Base-by-base conservation (phyloP, 2,888 invertebrate species). In the Cheilosia urbana region DNA sequence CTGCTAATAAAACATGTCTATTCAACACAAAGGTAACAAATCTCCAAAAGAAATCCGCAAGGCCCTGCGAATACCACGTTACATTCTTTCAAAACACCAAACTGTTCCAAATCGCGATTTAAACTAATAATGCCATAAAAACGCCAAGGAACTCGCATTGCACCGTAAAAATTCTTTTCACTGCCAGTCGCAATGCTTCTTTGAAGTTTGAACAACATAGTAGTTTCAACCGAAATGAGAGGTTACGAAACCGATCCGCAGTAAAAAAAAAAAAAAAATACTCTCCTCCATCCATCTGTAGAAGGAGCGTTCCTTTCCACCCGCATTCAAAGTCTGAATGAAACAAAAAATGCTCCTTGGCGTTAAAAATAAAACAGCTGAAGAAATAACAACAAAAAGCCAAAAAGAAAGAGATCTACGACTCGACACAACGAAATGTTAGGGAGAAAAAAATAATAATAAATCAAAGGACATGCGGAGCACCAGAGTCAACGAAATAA, bases 301-400 rank as follows among this genome's bases (percentile, higher is more conserved):
- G 30, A 9, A 37, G 13, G 13, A 11, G 11, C 40, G 37, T 55
- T 53, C 40, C 21, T 4, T 37, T 37, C 37, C 34, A 13, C 30
- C 42, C 19, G n/a, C 27, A 24, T 27, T 27, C 62, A 77, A 73
- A 83, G 65, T 45, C 37, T 37, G 17, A 78, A 62, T 51, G 45
- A 73, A 73, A 63, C 73, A 78, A 78, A 83, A 83, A 78, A 78
- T 21, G 21, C 63, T 45, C 78, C 68, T 62, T 47, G 24, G 21
- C 11, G 37, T 37, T 37, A 72, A 63, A 60, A 73, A 68, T 51
- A 37, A 37, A 37, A 13, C 13, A 37, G 4, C 73, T 72, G 63
- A 84, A 79, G 69, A 79, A 75, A 79, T 69, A 79, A 79, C 68
- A 79, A 84, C 65, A 84, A 79, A 75, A 79, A 84, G 51, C 66